Evolutionary conservation across 2,113 vertebrate species (phyloP).

Genomic region (Acrocephalus arundinaceus): DNA sequence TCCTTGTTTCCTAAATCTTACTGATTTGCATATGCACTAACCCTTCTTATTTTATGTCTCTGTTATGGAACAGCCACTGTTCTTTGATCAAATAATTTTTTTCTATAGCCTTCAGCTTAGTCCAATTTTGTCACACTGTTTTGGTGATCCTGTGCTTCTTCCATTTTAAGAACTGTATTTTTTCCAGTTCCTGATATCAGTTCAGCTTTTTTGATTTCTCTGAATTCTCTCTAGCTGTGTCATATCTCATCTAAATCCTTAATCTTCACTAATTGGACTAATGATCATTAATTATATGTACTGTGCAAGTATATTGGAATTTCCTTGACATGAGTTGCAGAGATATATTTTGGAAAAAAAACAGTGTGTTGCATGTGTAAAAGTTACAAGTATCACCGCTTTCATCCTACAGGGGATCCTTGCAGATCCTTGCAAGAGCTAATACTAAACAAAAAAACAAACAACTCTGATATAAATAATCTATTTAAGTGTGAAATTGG

Average conservation of each 20-base stretch:
- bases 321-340: background rate
- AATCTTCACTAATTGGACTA: slow-evolving; percentile 5
- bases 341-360: background rate
- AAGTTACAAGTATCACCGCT: background rate
- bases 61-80: background rate
- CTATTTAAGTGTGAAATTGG: slow-evolving; percentile 69
- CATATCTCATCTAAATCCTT: background rate
- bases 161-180: background rate
- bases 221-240: background rate
- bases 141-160: background rate
- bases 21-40: background rate
- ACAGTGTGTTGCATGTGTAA: background rate
- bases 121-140: background rate
- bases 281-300: background rate
- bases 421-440: slow-evolving; percentile 5
- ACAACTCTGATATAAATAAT: slow-evolving; percentile 61
- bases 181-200: background rate
- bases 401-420: slow-evolving; percentile 21
- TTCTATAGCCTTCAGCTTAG: background rate
- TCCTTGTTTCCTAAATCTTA: background rate
- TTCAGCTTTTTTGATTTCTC: background rate
- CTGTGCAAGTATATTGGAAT: background rate
- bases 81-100: background rate
- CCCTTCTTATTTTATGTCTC: background rate
- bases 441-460: slow-evolving; percentile 32